A percentile compares a stretch with the other conserved stretches of the same genome.
Conservation (phyloP, 2,888 invertebrate species). For the Caenorhabditis doughertyi region DNA sequence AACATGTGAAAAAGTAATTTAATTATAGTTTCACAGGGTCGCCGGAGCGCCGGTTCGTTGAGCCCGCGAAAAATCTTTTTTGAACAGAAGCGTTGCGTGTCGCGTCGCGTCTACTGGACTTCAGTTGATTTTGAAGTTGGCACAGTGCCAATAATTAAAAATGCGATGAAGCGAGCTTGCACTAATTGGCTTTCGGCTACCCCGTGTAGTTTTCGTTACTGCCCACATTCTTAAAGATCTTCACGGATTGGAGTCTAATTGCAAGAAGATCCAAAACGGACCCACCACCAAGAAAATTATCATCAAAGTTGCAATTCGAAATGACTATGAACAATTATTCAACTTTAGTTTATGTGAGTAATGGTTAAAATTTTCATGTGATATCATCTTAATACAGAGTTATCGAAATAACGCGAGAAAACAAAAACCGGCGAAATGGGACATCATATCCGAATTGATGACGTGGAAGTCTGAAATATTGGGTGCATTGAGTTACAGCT, state of each 20-base stretch:
- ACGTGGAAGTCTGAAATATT: constrained; percentile 23
- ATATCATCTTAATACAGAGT: constrained; percentile 1
- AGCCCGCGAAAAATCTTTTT: too few species aligned
- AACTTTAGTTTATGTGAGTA: constrained; percentile 13
- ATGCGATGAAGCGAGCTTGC: too few species aligned
- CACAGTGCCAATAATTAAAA: too few species aligned
- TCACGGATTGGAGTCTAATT: background rate
- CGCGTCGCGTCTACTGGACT: too few species aligned
- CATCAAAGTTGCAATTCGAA: background rate
- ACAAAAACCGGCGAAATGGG: constrained; percentile 35
- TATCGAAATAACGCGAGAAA: constrained; percentile 31
- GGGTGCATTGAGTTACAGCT: constrained; percentile 33
- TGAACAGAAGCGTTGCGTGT: too few species aligned
- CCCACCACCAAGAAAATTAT: background rate
- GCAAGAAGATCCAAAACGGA: background rate
- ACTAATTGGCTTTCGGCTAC: too few species aligned
- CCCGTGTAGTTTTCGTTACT: background rate
- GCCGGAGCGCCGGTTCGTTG: too few species aligned
- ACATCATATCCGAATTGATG: constrained; percentile 32
- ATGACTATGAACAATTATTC: constrained; percentile 29
- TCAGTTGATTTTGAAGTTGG: too few species aligned
- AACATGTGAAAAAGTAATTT: constrained; percentile 21
- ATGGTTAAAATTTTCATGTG: background rate
- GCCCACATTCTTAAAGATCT: background rate
- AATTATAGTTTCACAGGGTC: too few species aligned